phyloP scores from a whole-genome alignment of 2,113 vertebrate species.

The Epinephelus lanceolatus region DNA sequence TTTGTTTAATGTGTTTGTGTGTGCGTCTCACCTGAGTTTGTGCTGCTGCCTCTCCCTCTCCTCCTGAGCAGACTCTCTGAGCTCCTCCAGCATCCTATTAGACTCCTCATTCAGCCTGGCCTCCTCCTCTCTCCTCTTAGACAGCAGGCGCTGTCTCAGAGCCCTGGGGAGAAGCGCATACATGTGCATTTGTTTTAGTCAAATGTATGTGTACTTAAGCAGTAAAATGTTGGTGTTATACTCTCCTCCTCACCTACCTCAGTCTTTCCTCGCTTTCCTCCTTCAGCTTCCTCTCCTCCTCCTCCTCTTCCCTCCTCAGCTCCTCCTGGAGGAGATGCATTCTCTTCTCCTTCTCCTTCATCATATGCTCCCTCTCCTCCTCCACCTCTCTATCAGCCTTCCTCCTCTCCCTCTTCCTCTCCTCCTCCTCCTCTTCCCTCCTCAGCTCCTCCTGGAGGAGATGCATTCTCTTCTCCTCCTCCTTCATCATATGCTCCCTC shows the following conservation, averaged over 20 bases:
- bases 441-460: conserved; percentile 52
- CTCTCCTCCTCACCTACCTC: conserved; percentile 77
- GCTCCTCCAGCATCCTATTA: conserved; percentile 67
- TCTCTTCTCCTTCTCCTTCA: conserved; percentile 53
- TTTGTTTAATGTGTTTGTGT: not conserved
- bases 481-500: conserved; percentile 55
- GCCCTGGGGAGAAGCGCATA: conserved; percentile 68
- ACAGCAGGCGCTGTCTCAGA: conserved; percentile 80
- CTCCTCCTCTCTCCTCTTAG: conserved; percentile 82
- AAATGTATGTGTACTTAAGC: no score
- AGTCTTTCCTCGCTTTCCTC: conserved; percentile 85
- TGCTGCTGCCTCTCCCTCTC: conserved; percentile 76
- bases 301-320: conserved; percentile 21
- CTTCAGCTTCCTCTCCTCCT: conserved; percentile 73
- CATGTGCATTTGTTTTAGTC: not conserved
- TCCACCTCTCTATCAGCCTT: conserved; percentile 43
- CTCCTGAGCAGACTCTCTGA: conserved; percentile 70
- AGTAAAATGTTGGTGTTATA: no score
- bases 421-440: conserved; percentile 24
- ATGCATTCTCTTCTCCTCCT: conserved; percentile 51
- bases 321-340: conserved; percentile 55
- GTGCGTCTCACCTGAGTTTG: conserved; percentile 84
- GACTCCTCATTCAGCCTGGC: conserved; percentile 78
- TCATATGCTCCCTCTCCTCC: conserved; percentile 56
- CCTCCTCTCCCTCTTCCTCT: not conserved